A percentile compares a stretch with the other conserved stretches of the same genome.
Conservation (phyloP, 2,888 invertebrate genomes). For the Clunio marinus region DNA sequence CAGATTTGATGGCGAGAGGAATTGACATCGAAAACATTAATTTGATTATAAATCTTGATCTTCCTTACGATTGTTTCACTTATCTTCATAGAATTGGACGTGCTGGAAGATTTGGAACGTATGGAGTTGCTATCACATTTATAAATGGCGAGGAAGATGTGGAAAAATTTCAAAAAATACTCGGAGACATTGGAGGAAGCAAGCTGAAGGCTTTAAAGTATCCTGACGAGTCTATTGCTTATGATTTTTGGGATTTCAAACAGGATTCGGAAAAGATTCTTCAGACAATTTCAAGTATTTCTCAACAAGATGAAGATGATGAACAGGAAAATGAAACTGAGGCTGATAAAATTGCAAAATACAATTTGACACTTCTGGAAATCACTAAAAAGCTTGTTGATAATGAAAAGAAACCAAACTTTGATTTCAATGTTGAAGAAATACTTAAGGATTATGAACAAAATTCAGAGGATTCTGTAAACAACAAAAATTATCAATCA, state of each 20-base stretch:
- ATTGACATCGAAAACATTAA: conserved; percentile 92
- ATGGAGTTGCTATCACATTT: conserved; percentile 74
- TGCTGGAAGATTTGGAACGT: conserved; percentile 88
- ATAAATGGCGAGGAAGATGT: conserved; percentile 63
- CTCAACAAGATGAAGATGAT: neutral
- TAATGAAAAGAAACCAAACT: neutral
- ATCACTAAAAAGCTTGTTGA: conserved; percentile 10
- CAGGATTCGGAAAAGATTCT: conserved; percentile 20
- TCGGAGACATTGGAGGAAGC: conserved; percentile 56
- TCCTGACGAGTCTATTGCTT: conserved; percentile 46
- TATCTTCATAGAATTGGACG: conserved; percentile 94
- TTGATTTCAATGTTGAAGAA: neutral
- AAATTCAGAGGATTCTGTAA: neutral
- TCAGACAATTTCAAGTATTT: neutral
- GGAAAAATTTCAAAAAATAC: conserved; percentile 53
- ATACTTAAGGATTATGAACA: conserved; percentile 23
- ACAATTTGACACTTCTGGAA: conserved; percentile 26
- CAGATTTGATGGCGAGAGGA: conserved; percentile 88
- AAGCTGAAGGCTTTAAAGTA: conserved; percentile 54
- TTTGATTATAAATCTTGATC: conserved; percentile 87
- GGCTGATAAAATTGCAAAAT: too few species aligned
- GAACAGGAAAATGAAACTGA: conserved; percentile 1
- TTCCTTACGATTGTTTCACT: conserved; percentile 72
- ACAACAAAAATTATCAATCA: neutral
- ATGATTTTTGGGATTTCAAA: conserved; percentile 41